Conservation (phyloP, 1,140 invertebrate species). For the Diplogasteroides magnus region DNA sequence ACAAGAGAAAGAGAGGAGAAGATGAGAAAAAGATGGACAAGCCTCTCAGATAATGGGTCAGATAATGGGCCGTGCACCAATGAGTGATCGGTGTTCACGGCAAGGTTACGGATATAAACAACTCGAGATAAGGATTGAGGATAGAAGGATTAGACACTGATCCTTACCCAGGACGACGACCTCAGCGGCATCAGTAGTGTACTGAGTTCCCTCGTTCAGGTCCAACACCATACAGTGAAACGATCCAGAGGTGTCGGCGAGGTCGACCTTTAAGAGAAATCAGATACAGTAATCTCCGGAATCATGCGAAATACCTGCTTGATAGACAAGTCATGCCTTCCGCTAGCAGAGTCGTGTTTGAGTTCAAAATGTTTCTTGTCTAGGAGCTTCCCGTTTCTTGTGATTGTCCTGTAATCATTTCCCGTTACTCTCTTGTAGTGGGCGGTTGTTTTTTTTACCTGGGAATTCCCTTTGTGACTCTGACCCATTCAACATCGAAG, state of each 20-base stretch:
- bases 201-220: constrained; percentile 10
- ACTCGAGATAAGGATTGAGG: too few relatives aligned
- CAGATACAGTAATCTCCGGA: too few relatives aligned
- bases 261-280: background rate
- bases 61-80: too few relatives aligned
- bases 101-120: too few relatives aligned
- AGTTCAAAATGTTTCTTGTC: constrained; percentile 17
- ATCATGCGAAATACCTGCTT: background rate
- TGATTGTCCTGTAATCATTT: constrained; percentile 6
- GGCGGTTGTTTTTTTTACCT: too few relatives aligned
- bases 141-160: too few relatives aligned
- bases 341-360: background rate
- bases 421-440: too few relatives aligned
- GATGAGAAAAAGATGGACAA: too few relatives aligned
- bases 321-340: constrained; percentile 10
- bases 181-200: constrained; percentile 7
- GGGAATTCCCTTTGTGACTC: constrained; percentile 18
- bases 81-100: too few relatives aligned
- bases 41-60: too few relatives aligned
- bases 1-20: too few relatives aligned
- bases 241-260: constrained; percentile 3
- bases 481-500: constrained; percentile 20
- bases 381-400: constrained; percentile 5
- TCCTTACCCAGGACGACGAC: constrained; percentile 12
- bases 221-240: constrained; percentile 17